Base-by-base conservation (phyloP, 2,888 invertebrate species). In the Conistra vaccinii region DNA sequence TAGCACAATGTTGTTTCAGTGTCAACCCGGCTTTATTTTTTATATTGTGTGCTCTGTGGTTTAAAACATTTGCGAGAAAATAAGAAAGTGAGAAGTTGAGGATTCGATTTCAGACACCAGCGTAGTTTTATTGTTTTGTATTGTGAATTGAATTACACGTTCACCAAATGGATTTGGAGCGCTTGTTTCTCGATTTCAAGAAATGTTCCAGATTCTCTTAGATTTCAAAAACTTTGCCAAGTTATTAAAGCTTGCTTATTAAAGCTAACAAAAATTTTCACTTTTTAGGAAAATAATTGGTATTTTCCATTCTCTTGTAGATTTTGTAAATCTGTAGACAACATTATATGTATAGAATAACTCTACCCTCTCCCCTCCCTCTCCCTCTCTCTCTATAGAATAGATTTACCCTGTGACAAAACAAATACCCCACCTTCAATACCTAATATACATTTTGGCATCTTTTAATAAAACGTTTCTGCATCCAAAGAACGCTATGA, bases 1-100 rank as follows among this genome's bases (percentile, higher is more conserved):
- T 32, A 20, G 32, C 20, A 20, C 3, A 4, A 32, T 9, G 29
- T 58, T 9, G 29, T 3, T 3, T 14, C 29, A 62, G 55, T 66
- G 60, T 61, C 20, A 67, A 61, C 0, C 12, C 3, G 35, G 3
- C 76, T n/a, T 75, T 35, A 76, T 26, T 53, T 65, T 20, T 29
- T 23, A 32, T 29, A 69, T 42, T 42, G 55, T 77, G 42, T 61
- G n/a, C 23, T 35, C 42, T 12, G 55, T n/a, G 66, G 61, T 57
- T 70, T 66, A 55, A 66, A 78, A 61, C 70, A 29, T 58, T 77
- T 42, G 42, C 2, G 58, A 55, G 51, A 42, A 42, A 70, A 51
- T 32, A 53, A 61, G 65, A 20, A 17, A 17, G 17, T 12, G 17
- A 17, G 10, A 32, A 17, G 61, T 57, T 67, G 17, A 14, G 2